Evolutionary conservation across 2,888 invertebrate species (phyloP).

Genomic region (Drosophila acutilabella): DNA sequence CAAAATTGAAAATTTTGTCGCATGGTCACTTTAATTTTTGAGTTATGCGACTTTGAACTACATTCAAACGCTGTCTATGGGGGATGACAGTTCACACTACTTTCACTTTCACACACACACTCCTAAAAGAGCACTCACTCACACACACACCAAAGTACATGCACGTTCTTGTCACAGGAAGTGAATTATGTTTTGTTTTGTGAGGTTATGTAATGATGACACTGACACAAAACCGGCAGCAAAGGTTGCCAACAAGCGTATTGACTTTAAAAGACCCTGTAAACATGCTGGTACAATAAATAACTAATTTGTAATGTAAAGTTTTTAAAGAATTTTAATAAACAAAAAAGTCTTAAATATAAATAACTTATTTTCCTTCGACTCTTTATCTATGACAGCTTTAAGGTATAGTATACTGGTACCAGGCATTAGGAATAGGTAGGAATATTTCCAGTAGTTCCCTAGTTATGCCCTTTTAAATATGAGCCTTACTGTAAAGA

Average conservation of each 20-base stretch:
- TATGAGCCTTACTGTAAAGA: no score
- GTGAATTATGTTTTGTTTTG: slow-evolving; percentile 83
- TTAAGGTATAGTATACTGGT: no score
- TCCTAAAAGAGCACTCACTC: neutral
- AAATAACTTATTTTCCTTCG: no score
- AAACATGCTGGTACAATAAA: no score
- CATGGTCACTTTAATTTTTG: slow-evolving; percentile 84
- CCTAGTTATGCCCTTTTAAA: no score
- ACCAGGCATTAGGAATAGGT: no score
- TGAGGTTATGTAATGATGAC: slow-evolving; percentile 79
- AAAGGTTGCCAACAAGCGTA: neutral
- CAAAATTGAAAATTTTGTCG: slow-evolving; percentile 81
- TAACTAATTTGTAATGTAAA: no score
- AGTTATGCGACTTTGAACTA: slow-evolving; percentile 82
- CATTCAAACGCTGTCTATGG: slow-evolving; percentile 18
- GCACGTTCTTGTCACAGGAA: slow-evolving; percentile 70
- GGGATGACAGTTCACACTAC: slow-evolving; percentile 42
- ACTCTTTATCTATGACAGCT: no score
- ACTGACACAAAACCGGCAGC: slow-evolving; percentile 26
- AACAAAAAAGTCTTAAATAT: no score
- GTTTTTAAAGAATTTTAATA: no score
- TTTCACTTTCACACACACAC: slow-evolving; percentile 3
- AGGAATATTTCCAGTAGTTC: no score
- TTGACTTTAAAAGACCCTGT: neutral
- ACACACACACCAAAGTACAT: slow-evolving; percentile 13